phyloP scores from a whole-genome alignment of 1,140 invertebrate genomes.

The Popillia japonica region DNA sequence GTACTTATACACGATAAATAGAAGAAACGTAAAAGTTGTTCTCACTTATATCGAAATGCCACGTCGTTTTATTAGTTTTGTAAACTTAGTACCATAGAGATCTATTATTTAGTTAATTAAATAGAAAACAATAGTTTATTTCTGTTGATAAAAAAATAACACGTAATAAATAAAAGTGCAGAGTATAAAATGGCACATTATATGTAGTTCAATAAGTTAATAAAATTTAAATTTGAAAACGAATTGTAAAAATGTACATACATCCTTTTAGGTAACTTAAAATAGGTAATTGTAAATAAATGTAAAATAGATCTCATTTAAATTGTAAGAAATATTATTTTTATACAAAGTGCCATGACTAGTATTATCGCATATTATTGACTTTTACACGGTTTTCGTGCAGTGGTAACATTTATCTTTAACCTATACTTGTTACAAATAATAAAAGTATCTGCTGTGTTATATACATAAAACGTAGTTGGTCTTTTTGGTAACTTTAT shows the following conservation, averaged over 20 bases:
- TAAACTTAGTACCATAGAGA: conserved; percentile 29
- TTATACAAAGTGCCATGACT: conserved; percentile 57
- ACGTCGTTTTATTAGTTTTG: not conserved
- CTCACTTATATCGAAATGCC: not conserved
- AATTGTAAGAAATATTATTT: conserved; percentile 54
- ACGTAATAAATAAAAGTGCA: conserved; percentile 34
- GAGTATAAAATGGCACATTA: conserved; percentile 42
- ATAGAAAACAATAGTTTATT: not conserved
- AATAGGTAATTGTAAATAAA: conserved; percentile 40
- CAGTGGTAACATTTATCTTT: conserved; percentile 57
- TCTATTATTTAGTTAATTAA: not conserved
- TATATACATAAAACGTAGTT: conserved; percentile 40
- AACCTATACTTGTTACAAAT: conserved; percentile 48
- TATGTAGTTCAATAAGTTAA: conserved; percentile 18
- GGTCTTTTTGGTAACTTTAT: conserved; percentile 44
- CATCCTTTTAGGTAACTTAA: conserved; percentile 43
- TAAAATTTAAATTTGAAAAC: conserved; percentile 41
- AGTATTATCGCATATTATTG: conserved; percentile 54
- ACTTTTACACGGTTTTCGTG: conserved; percentile 40
- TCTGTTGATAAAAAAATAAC: conserved; percentile 14
- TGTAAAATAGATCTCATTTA: conserved; percentile 50
- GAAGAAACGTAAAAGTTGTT: not conserved
- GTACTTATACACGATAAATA: not conserved
- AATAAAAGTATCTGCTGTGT: conserved; percentile 47
- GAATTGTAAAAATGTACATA: conserved; percentile 34